Conservation (phyloP, 2,797 vertebrate genomes). For the Poecilia wingei region DNA sequence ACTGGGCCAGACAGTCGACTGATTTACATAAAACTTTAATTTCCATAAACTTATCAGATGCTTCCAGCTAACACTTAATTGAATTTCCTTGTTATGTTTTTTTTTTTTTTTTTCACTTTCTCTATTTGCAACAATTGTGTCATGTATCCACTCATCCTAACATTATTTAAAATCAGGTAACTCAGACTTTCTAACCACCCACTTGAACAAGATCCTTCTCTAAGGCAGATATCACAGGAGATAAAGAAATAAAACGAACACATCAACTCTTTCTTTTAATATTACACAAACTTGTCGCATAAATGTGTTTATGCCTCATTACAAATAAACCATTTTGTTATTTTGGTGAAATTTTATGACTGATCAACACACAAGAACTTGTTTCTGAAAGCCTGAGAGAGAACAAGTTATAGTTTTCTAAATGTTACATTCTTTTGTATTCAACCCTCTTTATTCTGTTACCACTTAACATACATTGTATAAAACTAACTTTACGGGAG, state of each 20-base stretch:
- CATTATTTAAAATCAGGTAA: conserved; percentile 13
- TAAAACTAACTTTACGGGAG: background rate
- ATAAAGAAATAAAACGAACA: background rate
- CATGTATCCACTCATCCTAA: conserved; percentile 23
- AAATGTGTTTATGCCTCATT: background rate
- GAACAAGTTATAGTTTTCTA: background rate
- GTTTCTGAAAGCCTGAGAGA: background rate
- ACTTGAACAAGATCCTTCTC: background rate
- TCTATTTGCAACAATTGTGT: conserved; percentile 32
- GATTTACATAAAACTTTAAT: conserved; percentile 80
- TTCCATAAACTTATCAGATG: conserved; percentile 78
- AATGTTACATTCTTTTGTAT: background rate
- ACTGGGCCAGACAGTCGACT: conserved; percentile 58
- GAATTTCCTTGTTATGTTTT: conserved; percentile 43
- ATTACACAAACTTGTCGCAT: background rate
- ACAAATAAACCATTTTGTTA: background rate
- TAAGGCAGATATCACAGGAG: background rate
- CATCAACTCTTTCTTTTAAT: background rate
- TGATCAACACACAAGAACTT: background rate
- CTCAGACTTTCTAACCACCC: background rate
- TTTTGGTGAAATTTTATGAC: background rate
- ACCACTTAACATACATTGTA: background rate
- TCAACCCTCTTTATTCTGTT: background rate
- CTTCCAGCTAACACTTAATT: conserved; percentile 70
- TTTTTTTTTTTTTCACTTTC: conserved; percentile 1